These are phyloP conservation scores for Zygogramma bicolorata DNA, from an alignment of 2,888 invertebrate genomes.

Conservation along the genomic window DNA sequence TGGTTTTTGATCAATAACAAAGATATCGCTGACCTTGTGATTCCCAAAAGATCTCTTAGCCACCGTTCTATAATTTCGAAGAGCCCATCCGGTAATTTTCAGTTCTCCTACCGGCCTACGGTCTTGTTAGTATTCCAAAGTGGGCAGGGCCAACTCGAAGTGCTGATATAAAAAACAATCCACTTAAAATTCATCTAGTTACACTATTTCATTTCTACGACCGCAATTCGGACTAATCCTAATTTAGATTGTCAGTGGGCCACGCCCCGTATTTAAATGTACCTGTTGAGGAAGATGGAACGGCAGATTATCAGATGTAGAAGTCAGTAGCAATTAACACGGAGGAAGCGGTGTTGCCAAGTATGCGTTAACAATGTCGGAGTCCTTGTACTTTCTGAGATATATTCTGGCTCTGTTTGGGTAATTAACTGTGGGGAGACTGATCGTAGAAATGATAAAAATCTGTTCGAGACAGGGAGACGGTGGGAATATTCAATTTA, in stretches of 20 bases:
- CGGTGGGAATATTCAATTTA: no score
- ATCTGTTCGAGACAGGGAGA: no score
- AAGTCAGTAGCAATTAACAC: constrained; percentile 39
- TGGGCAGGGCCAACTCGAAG: constrained; percentile 26
- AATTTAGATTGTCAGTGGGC: constrained; percentile 55
- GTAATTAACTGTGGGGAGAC: no score
- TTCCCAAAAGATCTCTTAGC: no score
- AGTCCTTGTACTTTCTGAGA: not conserved
- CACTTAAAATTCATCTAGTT: constrained; percentile 56
- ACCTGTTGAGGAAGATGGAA: constrained; percentile 44
- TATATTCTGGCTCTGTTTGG: no score
- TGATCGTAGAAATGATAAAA: no score
- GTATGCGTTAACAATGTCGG: no score
- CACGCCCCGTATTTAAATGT: constrained; percentile 56
- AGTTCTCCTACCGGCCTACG: not conserved
- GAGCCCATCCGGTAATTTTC: constrained; percentile 39
- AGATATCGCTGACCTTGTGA: no score
- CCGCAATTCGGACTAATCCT: constrained; percentile 50
- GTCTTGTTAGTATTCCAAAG: constrained; percentile 30
- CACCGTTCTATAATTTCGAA: constrained; percentile 39
- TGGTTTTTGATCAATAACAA: no score
- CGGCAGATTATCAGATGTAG: constrained; percentile 37
- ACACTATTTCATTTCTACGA: constrained; percentile 54
- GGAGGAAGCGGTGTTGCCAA: constrained; percentile 24
- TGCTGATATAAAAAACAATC: constrained; percentile 50